Percentiles rank a stretch among this genome's conserved stretches.
Evolutionary conservation across 2,113 vertebrate species (phyloP).

Genomic region (Meriones unguiculatus): DNA sequence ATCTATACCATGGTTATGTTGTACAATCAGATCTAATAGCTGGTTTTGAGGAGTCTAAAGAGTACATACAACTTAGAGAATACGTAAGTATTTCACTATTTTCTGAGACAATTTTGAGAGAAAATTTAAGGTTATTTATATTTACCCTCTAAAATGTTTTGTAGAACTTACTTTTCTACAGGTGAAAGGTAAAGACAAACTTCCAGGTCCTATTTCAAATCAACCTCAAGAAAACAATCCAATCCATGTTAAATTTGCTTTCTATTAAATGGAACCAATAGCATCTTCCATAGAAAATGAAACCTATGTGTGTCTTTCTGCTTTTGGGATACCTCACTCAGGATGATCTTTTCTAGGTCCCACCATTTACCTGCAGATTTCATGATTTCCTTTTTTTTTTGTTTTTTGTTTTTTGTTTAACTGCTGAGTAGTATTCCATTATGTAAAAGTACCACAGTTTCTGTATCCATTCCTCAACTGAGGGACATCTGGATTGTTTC

Average conservation of each 20-base stretch:
- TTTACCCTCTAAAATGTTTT: neutral
- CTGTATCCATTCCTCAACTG: too few species aligned
- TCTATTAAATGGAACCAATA: too few species aligned
- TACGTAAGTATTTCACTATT: neutral
- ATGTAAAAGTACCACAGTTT: too few species aligned
- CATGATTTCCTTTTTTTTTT: too few species aligned
- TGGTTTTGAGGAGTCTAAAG: neutral
- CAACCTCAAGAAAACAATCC: conserved; percentile 1
- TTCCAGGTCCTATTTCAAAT: neutral
- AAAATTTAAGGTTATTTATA: neutral
- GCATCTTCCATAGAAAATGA: too few species aligned
- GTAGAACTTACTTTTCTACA: neutral
- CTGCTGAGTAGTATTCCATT: too few species aligned
- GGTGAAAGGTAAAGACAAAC: neutral
- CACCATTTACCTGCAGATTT: too few species aligned
- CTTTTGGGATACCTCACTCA: too few species aligned
- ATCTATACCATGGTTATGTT: neutral
- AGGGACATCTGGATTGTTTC: too few species aligned
- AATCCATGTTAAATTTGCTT: neutral
- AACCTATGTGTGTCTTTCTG: too few species aligned
- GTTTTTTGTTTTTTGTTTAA: too few species aligned
- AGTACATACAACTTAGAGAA: neutral
- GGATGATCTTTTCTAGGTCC: too few species aligned
- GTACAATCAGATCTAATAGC: neutral
- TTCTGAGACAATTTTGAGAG: neutral